These are phyloP conservation scores for Neodiprion fabricii DNA, from an alignment of 1,140 invertebrate species.

Conservation along the genomic window DNA sequence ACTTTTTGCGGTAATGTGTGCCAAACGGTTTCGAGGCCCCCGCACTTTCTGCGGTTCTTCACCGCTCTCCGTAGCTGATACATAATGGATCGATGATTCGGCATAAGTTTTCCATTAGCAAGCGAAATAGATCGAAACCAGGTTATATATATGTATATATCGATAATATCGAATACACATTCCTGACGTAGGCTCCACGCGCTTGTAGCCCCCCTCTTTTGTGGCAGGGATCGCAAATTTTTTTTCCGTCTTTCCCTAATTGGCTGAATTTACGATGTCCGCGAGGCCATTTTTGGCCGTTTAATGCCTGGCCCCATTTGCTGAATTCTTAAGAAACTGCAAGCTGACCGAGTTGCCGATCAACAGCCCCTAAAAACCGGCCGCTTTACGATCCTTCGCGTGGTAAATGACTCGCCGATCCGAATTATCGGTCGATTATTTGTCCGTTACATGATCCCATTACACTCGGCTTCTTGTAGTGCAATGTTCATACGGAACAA, in stretches of 20 bases:
- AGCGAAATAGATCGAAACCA: slow-evolving; percentile 37
- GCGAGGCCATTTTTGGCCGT: slow-evolving; percentile 12
- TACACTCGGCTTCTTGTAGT: not conserved
- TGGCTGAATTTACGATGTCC: slow-evolving; percentile 47
- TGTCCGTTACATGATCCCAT: too few relatives aligned
- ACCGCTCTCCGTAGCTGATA: slow-evolving; percentile 33
- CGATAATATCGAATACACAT: slow-evolving; percentile 55
- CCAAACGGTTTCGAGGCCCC: not conserved
- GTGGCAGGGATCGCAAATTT: slow-evolving; percentile 34
- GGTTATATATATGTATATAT: slow-evolving; percentile 28
- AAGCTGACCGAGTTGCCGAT: not conserved
- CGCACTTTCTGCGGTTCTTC: slow-evolving; percentile 19
- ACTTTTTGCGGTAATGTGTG: too few relatives aligned
- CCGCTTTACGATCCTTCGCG: not conserved
- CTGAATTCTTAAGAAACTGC: not conserved
- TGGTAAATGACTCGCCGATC: too few relatives aligned
- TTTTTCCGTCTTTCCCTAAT: slow-evolving; percentile 44
- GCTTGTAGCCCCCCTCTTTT: slow-evolving; percentile 24
- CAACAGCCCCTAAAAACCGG: slow-evolving; percentile 5
- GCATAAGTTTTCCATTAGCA: slow-evolving; percentile 57
- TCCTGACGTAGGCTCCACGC: slow-evolving; percentile 27
- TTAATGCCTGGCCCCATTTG: not conserved
- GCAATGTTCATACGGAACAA: not conserved
- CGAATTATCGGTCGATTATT: too few relatives aligned
- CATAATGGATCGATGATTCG: slow-evolving; percentile 47